Conservation (phyloP, 2,113 vertebrate genomes). For the Cathartes aura region DNA sequence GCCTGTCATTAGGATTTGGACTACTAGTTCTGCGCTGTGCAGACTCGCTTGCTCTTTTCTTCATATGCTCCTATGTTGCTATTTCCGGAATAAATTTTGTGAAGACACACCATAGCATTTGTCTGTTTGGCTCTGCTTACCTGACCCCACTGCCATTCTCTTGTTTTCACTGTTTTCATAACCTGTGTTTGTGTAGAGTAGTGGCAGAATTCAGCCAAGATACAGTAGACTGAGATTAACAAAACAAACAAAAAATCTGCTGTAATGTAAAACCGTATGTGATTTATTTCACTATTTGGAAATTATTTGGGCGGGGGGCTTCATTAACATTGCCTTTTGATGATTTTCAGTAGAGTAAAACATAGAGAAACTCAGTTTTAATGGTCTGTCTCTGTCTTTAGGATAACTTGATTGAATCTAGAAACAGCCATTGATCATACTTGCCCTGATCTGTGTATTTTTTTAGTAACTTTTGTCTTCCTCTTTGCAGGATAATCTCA, state of each 20-base stretch:
- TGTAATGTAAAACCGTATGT: neutral
- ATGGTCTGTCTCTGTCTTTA: neutral
- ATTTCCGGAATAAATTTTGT: neutral
- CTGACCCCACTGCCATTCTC: neutral
- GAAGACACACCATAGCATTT: neutral
- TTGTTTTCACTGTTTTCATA: neutral
- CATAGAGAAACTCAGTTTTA: neutral
- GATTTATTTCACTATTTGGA: neutral
- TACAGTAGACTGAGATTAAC: neutral
- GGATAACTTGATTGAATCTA: neutral
- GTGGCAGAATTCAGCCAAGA: neutral
- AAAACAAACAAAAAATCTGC: neutral
- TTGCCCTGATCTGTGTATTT: neutral
- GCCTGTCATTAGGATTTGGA: neutral
- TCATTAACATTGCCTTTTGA: neutral
- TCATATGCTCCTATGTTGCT: neutral
- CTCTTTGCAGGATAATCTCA: slow-evolving; percentile 80
- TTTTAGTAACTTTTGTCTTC: neutral
- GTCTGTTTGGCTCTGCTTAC: neutral
- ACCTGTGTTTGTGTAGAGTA: neutral
- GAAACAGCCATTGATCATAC: neutral
- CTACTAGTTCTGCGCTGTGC: neutral
- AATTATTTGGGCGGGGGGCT: neutral
- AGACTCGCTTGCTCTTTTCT: neutral
- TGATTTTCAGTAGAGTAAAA: neutral